Evolutionary conservation across 2,888 invertebrate genomes (phyloP).

Genomic region (Lacanobia wlatinum): DNA sequence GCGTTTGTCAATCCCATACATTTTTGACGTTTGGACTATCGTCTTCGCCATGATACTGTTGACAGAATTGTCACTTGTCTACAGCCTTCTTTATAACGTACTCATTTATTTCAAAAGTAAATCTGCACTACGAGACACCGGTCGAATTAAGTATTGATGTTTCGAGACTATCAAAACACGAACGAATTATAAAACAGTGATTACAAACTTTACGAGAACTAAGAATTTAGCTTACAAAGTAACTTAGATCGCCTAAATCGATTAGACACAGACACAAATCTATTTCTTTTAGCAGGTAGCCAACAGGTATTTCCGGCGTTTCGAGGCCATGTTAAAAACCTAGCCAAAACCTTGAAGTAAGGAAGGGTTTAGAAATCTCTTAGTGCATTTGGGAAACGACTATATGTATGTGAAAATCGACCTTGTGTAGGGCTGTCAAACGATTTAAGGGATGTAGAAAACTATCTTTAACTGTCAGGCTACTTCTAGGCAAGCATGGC

Average conservation of each 20-base stretch:
- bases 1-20: too few relatives aligned
- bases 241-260: not conserved
- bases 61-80: too few relatives aligned
- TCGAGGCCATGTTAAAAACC: slow-evolving; percentile 42
- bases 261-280: slow-evolving; percentile 24
- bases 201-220: not conserved
- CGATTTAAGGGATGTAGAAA: not conserved
- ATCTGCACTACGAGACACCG: not conserved
- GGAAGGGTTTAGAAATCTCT: slow-evolving; percentile 68
- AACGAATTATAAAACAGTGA: not conserved
- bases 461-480: not conserved
- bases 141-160: not conserved
- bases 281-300: slow-evolving; percentile 24
- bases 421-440: slow-evolving; percentile 59
- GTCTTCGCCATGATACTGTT: too few relatives aligned
- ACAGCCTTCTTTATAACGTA: too few relatives aligned
- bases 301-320: slow-evolving; percentile 37
- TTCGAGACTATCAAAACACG: not conserved
- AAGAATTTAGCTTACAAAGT: not conserved
- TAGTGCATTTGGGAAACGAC: slow-evolving; percentile 56
- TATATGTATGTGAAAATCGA: slow-evolving; percentile 44
- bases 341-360: slow-evolving; percentile 52
- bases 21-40: too few relatives aligned
- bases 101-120: too few relatives aligned
- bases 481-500: too few relatives aligned